These are phyloP conservation scores for Hylia prasina DNA, from an alignment of 2,113 vertebrate species.

Conservation along the genomic window DNA sequence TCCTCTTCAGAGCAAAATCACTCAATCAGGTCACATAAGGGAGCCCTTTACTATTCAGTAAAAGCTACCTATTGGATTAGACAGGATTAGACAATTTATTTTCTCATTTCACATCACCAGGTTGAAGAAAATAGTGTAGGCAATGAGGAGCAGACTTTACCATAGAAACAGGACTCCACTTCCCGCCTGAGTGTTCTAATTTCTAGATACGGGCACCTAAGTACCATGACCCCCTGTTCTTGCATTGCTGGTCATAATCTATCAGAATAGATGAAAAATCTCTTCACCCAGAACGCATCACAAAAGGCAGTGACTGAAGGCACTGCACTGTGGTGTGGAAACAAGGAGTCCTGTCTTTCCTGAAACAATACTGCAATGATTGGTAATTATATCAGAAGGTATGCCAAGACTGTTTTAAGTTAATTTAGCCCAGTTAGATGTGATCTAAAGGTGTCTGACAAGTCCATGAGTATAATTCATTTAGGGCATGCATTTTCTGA, in stretches of 20 bases:
- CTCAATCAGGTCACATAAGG: neutral
- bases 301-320: neutral
- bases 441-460: neutral
- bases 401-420: neutral
- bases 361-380: neutral
- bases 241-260: neutral
- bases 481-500: fast-evolving
- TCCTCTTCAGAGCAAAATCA: neutral
- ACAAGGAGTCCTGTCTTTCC: neutral
- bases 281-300: neutral
- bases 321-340: neutral
- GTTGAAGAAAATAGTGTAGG: neutral
- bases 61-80: neutral
- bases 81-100: neutral
- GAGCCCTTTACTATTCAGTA: neutral
- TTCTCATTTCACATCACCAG: neutral
- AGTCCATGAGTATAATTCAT: neutral
- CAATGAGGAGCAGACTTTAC: neutral
- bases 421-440: neutral
- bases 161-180: neutral
- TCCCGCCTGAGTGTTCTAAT: neutral
- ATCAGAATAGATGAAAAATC: neutral
- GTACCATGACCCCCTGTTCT: neutral
- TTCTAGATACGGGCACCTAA: neutral
- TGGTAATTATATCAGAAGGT: neutral